A percentile compares a stretch with the other conserved stretches of the same genome.
Evolutionary conservation across 1,140 invertebrate genomes (phyloP).

Genomic region (Trachelipus rathkii): DNA sequence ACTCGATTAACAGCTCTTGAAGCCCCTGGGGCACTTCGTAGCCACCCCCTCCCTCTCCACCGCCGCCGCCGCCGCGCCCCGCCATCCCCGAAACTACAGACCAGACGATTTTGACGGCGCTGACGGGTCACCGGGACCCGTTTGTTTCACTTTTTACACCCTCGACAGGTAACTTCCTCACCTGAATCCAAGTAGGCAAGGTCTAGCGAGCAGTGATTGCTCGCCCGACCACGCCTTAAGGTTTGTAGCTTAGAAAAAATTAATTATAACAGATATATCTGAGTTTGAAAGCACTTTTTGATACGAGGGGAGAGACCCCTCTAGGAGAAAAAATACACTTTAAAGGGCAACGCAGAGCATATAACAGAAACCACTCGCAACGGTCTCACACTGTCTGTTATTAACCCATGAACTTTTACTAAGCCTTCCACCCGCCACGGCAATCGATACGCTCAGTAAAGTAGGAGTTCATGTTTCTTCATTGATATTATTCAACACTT

Average conservation of each 20-base stretch:
- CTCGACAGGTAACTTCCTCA: neutral
- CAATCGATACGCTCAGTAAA: neutral
- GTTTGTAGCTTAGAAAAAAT: neutral
- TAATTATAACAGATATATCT: neutral
- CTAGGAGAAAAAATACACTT: neutral
- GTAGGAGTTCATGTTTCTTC: neutral
- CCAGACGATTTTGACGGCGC: constrained; percentile 21
- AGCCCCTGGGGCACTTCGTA: constrained; percentile 55
- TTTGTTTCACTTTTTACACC: neutral
- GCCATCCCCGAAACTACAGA: constrained; percentile 11
- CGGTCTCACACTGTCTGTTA: constrained; percentile 5
- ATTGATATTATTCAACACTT: neutral
- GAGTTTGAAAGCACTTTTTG: neutral
- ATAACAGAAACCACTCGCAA: neutral
- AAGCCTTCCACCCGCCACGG: neutral
- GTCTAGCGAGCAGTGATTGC: neutral
- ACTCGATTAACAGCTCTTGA: constrained; percentile 56
- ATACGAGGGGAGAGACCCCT: neutral
- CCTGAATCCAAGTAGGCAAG: neutral
- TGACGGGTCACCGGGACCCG: constrained; percentile 22
- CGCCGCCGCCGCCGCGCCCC: constrained; percentile 6
- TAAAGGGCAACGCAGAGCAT: neutral
- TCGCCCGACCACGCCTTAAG: neutral
- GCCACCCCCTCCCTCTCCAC: constrained; percentile 8
- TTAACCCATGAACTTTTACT: neutral